phyloP scores from a whole-genome alignment of 2,888 invertebrate genomes.

The Erannis defoliaria region DNA sequence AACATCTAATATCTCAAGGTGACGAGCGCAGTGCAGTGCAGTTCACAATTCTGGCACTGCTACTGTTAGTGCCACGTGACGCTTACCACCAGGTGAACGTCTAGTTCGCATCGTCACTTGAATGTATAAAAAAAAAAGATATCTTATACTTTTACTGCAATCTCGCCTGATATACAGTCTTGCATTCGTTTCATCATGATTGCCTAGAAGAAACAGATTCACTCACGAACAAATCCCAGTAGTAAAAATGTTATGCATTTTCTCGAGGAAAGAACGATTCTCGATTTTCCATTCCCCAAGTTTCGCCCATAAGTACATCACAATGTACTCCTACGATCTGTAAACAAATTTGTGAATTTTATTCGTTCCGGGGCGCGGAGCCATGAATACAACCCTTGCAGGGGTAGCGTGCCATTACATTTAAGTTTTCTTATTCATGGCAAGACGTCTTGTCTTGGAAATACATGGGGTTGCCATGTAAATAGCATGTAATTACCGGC shows the following conservation, averaged over 20 bases:
- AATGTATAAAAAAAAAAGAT: too few relatives aligned
- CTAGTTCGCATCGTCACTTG: too few relatives aligned
- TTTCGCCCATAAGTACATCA: slow-evolving; percentile 53
- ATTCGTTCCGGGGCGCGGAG: slow-evolving; percentile 65
- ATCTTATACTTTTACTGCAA: too few relatives aligned
- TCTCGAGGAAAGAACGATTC: slow-evolving; percentile 51
- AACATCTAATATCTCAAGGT: too few relatives aligned
- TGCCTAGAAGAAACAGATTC: too few relatives aligned
- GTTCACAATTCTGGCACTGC: too few relatives aligned
- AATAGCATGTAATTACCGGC: slow-evolving; percentile 60
- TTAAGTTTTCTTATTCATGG: slow-evolving; percentile 80
- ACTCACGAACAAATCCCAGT: too few relatives aligned
- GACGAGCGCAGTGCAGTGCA: too few relatives aligned
- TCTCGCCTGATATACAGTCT: too few relatives aligned
- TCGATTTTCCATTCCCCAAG: slow-evolving; percentile 44
- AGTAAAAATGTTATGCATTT: slow-evolving; percentile 19
- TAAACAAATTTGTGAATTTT: slow-evolving; percentile 85
- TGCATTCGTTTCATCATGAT: too few relatives aligned
- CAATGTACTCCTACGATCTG: slow-evolving; percentile 68
- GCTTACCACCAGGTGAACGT: too few relatives aligned
- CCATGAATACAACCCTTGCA: slow-evolving; percentile 73
- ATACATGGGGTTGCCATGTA: slow-evolving; percentile 66
- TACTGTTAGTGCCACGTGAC: too few relatives aligned
- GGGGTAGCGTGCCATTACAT: slow-evolving; percentile 72
- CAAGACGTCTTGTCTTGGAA: slow-evolving; percentile 66